Evolutionary conservation across 2,888 invertebrate species (phyloP), one percentile per base, ranked within the genome.

Genomic region (Cryptocheilus praepositus): DNA sequence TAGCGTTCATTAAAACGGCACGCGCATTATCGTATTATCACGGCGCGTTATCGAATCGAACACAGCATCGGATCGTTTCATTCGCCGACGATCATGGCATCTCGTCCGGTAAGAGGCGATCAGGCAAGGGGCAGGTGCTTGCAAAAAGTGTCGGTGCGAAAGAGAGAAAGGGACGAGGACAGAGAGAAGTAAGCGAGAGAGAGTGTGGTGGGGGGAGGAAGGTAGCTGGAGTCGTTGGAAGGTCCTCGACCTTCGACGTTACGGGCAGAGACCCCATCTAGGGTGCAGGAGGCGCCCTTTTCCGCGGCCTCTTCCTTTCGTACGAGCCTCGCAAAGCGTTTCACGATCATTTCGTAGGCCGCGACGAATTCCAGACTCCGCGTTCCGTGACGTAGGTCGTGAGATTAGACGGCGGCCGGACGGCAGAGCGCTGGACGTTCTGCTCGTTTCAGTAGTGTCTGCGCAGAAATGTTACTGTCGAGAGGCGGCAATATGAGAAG

Each of bases 181-280:
- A 18, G 44, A 13, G 56, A 52, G 67, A 64, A 49, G 56, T 56
- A 58, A 62, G 19, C 44, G 52, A 55, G 25, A 62, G 62, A 61
- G 21, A 57, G 18, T 54, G 44, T 52, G 45, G 60, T 21, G 61
- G 58, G 64, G 63, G 56, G 63, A 64, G 66, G 61, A 73, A 68
- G 68, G 64, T 61, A 66, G 69, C 63, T 45, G 61, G 68, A 65
- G 73, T 75, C 77, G 80, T 75, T 65, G 77, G 66, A 83, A 81
- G 85, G 84, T 84, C 79, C 83, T 80, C 80, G 76, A 85, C 83
- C 83, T 82, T 81, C 62, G 68, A 60, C 70, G 76, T 80, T 77
- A 82, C 82, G 83, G 81, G 82, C 82, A 83, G 75, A 71, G 83
- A 83, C 79, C 82, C 71, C 75, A 62, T 75, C 70, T 67, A 77